phyloP scores from a whole-genome alignment of 2,888 invertebrate genomes.

The Mermis nigrescens region DNA sequence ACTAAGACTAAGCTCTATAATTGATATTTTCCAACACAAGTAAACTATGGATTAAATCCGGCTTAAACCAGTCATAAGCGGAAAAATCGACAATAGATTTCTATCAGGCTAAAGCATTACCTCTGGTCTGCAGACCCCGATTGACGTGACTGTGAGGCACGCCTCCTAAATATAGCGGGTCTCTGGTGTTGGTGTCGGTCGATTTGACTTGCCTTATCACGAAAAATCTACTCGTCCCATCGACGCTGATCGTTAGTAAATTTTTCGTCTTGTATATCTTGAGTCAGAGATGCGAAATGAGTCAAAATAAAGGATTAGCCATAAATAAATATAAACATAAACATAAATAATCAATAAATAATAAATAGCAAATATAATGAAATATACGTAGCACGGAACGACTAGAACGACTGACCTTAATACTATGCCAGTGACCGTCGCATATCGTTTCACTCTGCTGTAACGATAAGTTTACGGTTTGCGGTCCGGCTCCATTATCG shows the following conservation, averaged over 20 bases:
- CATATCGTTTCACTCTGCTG: constrained; percentile 43
- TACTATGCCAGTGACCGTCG: constrained; percentile 83
- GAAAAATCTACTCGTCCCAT: constrained; percentile 53
- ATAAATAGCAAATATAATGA: no score
- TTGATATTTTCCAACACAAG: background rate
- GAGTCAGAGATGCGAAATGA: no score
- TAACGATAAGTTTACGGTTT: constrained; percentile 20
- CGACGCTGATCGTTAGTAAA: constrained; percentile 65
- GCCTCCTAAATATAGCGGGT: constrained; percentile 75
- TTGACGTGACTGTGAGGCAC: constrained; percentile 42
- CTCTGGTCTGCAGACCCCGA: constrained; percentile 22
- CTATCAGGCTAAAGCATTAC: constrained; percentile 13
- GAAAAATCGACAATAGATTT: background rate
- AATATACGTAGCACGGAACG: no score
- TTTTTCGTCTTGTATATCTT: constrained; percentile 69
- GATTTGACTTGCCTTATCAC: constrained; percentile 46
- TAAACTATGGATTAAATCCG: no score
- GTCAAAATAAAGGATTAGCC: no score
- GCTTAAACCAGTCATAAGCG: no score
- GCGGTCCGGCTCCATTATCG: constrained; percentile 47
- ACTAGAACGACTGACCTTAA: constrained; percentile 34
- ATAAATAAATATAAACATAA: no score
- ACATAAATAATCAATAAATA: no score
- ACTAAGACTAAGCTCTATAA: background rate
- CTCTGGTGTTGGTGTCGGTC: constrained; percentile 54